Base-by-base conservation (phyloP, 2,797 vertebrate species). In the Cyprinodon diabolis region DNA sequence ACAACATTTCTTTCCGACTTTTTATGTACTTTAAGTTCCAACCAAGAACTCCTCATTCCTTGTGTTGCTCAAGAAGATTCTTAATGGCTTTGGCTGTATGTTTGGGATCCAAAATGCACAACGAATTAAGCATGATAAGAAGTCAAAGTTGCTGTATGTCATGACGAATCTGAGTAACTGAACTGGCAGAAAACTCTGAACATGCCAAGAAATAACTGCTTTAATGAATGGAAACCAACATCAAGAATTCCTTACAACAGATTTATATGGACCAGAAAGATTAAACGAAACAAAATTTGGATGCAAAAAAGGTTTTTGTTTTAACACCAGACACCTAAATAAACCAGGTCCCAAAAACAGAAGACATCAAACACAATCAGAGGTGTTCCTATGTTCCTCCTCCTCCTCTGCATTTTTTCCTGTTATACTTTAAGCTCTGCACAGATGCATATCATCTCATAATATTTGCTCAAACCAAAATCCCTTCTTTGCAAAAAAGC, bases 401-500 rank as follows among this genome's bases (percentile, higher is more conserved):
- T 1, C 4, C 6, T 4, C 69, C 62, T 56, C 48, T 54, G 45
- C 49, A 21, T 14, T 2, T 5, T 6, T 48, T 68, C 25, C n/a
- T 15, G 6, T 51, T 11, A 58, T 30, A 48, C 75, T 70, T 68
- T 45, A 47, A 58, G 37, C 52, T 66, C 56, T 68, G 49, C 0
- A 4, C 6, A 58, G 23, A 58, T 68, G 71, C 19, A 69, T 66
- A 76, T 66, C 1, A 45, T 63, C 69, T 71, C 48, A 72, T 37
- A 77, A 74, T 48, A 80, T 74, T 67, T 80, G 54, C 48, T 71
- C 65, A 48, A 52, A 72, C 69, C 15, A 19, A 76, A 77, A 77
- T 48, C 9, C 19, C 76, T 35, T 80, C n/a, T 78, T 84, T 67
- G 70, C 4, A 30, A 55, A 74, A 60, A 13, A 56, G 17, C 35